A percentile compares a stretch with the other conserved stretches of the same genome.
phyloP scores from a whole-genome alignment of 2,888 invertebrate genomes.

The Cancer borealis region DNA sequence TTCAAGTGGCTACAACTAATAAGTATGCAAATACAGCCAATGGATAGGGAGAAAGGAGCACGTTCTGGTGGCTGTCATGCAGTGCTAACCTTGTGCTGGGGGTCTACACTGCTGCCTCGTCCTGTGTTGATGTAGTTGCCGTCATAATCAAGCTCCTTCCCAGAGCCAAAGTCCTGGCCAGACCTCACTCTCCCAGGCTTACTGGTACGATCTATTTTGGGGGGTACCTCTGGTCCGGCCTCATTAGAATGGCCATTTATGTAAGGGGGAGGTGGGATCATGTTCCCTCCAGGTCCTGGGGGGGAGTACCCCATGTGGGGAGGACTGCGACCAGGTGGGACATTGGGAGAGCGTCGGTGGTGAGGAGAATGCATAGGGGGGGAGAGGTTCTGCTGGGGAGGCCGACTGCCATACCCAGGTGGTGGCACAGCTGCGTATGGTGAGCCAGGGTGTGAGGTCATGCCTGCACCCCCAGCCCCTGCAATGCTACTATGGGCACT shows the following conservation, averaged over 20 bases:
- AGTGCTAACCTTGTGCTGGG: constrained; percentile 72
- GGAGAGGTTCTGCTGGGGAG: constrained; percentile 70
- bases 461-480: constrained; percentile 68
- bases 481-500: constrained; percentile 60
- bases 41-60: not conserved
- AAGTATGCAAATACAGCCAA: constrained; percentile 15
- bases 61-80: not conserved
- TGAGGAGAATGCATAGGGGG: constrained; percentile 74
- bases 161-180: constrained; percentile 72
- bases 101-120: constrained; percentile 69
- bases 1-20: not conserved
- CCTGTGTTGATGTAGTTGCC: constrained; percentile 82
- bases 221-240: constrained; percentile 87
- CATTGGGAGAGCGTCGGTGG: constrained; percentile 73
- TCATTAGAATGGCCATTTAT: constrained; percentile 79
- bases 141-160: constrained; percentile 74
- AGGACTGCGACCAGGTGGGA: constrained; percentile 66
- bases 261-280: constrained; percentile 76
- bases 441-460: constrained; percentile 67
- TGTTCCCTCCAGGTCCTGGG: constrained; percentile 55
- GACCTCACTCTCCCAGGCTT: constrained; percentile 83
- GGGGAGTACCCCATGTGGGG: constrained; percentile 73
- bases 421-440: constrained; percentile 61
- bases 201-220: constrained; percentile 88
- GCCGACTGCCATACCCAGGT: constrained; percentile 63